Evolutionary conservation across 2,888 invertebrate species (phyloP).

Genomic region (Noctua pronuba): DNA sequence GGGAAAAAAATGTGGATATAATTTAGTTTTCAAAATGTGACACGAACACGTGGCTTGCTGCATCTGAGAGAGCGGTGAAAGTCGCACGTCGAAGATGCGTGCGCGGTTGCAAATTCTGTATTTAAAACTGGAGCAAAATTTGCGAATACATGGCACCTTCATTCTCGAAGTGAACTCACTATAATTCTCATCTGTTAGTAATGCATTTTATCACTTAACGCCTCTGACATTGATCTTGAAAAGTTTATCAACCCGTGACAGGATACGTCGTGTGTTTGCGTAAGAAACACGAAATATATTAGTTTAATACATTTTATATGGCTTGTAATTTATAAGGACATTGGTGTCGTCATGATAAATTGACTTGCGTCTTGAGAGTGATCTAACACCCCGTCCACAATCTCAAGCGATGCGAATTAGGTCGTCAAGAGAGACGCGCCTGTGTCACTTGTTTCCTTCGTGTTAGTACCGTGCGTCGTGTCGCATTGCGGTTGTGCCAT

Average conservation of each 20-base stretch:
- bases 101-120: background rate
- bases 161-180: background rate
- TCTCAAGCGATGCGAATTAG: background rate
- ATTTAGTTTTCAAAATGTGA: constrained; percentile 1
- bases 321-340: constrained; percentile 19
- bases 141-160: background rate
- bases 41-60: background rate
- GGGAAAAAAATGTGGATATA: background rate
- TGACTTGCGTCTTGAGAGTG: background rate
- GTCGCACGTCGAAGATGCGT: constrained; percentile 4
- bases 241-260: constrained; percentile 47
- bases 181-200: background rate
- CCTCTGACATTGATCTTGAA: constrained; percentile 43
- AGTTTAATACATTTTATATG: constrained; percentile 7
- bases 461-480: background rate
- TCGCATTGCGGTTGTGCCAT: background rate
- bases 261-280: constrained; percentile 19
- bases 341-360: constrained; percentile 16
- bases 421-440: background rate
- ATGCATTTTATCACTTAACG: constrained; percentile 33
- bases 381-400: background rate
- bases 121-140: no score
- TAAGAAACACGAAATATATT: constrained; percentile 36
- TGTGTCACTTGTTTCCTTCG: background rate
- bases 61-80: constrained; percentile 3